phyloP scores from a whole-genome alignment of 2,113 vertebrate species.

The Passer montanus region DNA sequence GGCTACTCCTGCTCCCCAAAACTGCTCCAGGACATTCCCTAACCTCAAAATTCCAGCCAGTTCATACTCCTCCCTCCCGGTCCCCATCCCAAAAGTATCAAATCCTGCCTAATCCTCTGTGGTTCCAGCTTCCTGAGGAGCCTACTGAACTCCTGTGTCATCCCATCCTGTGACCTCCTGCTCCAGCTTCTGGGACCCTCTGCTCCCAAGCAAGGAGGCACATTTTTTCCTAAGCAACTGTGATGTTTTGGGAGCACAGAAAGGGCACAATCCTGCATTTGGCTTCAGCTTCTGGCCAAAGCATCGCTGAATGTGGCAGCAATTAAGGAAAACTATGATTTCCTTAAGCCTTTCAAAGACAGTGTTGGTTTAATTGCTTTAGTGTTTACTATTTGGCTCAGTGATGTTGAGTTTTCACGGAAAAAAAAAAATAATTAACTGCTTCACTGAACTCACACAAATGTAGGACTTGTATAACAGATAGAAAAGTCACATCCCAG shows the following conservation, averaged over 20 bases:
- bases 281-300: background rate
- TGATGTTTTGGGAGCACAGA: background rate
- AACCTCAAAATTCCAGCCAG: background rate
- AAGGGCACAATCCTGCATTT: background rate
- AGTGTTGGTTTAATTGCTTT: background rate
- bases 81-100: background rate
- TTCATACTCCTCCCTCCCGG: background rate
- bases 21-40: background rate
- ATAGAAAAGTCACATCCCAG: constrained; percentile 26
- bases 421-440: background rate
- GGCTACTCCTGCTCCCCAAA: background rate
- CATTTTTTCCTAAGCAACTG: background rate
- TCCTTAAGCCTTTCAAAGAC: background rate
- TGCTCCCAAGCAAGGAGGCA: background rate
- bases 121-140: background rate
- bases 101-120: background rate
- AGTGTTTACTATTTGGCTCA: background rate
- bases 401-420: background rate
- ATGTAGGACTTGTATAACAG: background rate
- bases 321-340: background rate
- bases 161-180: background rate
- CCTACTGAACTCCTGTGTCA: background rate
- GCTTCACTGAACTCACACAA: constrained; percentile 6
- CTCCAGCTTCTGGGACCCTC: background rate
- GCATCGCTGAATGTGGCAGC: background rate